These are phyloP conservation scores for Agonopterix arenella DNA, from an alignment of 2,888 invertebrate species.

Conservation along the genomic window DNA sequence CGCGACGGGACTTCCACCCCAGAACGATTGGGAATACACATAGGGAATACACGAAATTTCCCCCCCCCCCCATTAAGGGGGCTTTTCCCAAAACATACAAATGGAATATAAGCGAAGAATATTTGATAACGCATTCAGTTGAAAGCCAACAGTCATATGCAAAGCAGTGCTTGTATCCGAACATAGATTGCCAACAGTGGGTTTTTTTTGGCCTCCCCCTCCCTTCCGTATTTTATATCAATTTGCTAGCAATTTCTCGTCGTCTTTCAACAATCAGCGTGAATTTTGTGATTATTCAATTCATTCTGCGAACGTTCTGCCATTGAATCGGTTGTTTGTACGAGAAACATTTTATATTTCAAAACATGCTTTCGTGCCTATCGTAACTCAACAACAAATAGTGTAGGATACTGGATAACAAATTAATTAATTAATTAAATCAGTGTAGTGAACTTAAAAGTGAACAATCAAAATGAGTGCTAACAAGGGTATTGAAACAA, in stretches of 20 bases:
- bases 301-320: conserved; percentile 45
- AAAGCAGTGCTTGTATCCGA: conserved; percentile 1
- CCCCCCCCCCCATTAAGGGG: too few relatives aligned
- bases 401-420: conserved; percentile 3
- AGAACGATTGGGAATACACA: too few relatives aligned
- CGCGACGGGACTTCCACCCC: too few relatives aligned
- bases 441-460: conserved; percentile 14
- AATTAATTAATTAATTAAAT: conserved; percentile 5
- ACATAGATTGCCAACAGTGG: neutral
- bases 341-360: conserved; percentile 16
- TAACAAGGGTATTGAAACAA: conserved; percentile 49
- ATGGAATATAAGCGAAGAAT: too few relatives aligned
- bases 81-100: too few relatives aligned
- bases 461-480: conserved; percentile 52
- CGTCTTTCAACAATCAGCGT: neutral
- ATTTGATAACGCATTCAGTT: too few relatives aligned
- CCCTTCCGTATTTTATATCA: neutral
- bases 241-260: neutral
- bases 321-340: conserved; percentile 26
- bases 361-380: conserved; percentile 44
- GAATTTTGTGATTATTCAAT: conserved; percentile 9
- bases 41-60: too few relatives aligned
- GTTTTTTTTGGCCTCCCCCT: neutral
- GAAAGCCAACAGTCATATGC: neutral
- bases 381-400: conserved; percentile 18